Percentiles rank a stretch among this genome's conserved stretches.
These are phyloP conservation scores for Heliconius aoede DNA, from an alignment of 2,888 invertebrate species.

Conservation along the genomic window DNA sequence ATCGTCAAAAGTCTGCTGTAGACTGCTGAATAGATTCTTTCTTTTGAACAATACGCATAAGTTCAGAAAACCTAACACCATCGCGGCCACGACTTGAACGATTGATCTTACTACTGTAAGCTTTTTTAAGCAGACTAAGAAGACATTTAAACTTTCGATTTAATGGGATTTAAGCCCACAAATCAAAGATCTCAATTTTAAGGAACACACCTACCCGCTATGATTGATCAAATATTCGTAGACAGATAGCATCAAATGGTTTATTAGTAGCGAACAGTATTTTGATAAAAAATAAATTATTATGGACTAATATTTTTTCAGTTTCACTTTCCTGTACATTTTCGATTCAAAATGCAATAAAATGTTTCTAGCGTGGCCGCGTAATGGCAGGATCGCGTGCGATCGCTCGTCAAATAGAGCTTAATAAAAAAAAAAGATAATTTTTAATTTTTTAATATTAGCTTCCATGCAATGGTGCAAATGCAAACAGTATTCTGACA, in stretches of 20 bases:
- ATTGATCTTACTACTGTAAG: too few species aligned
- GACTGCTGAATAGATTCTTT: too few species aligned
- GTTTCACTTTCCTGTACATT: slow-evolving; percentile 3
- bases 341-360: slow-evolving; percentile 26
- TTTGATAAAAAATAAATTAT: slow-evolving; percentile 8
- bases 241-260: neutral
- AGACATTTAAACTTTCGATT: too few species aligned
- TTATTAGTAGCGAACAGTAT: neutral
- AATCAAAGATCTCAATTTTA: too few species aligned
- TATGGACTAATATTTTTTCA: slow-evolving; percentile 4
- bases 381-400: slow-evolving; percentile 45
- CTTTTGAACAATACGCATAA: too few species aligned
- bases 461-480: slow-evolving; percentile 27
- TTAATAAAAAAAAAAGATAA: slow-evolving; percentile 33
- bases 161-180: too few species aligned
- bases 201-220: neutral
- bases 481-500: slow-evolving; percentile 30
- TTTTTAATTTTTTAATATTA: slow-evolving; percentile 43
- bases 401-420: slow-evolving; percentile 32
- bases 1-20: too few species aligned
- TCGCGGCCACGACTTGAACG: too few species aligned
- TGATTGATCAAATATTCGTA: neutral
- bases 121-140: too few species aligned
- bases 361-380: slow-evolving; percentile 11
- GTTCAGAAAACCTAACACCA: too few species aligned